These are phyloP conservation scores for Apus apus DNA, from an alignment of 2,113 vertebrate species.

Conservation along the genomic window DNA sequence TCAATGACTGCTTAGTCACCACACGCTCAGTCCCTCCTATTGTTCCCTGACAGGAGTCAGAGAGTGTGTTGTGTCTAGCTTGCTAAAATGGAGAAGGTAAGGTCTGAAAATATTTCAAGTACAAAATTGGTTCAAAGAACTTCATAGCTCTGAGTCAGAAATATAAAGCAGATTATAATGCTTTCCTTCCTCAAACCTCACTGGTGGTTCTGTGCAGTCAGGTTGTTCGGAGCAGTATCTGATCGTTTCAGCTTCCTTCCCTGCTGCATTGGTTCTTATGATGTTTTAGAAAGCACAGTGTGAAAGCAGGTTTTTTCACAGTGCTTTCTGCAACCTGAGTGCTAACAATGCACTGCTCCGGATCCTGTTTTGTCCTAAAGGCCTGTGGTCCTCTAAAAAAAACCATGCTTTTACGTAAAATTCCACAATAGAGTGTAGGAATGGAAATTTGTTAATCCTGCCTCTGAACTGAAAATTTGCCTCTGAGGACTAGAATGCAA, in stretches of 20 bases:
- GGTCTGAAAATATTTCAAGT: constrained; percentile 16
- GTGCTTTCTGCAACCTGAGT: not conserved
- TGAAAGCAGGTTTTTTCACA: not conserved
- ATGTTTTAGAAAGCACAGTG: not conserved
- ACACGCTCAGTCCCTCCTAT: constrained; percentile 36
- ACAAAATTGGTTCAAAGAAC: not conserved
- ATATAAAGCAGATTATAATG: not conserved
- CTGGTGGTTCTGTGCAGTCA: not conserved
- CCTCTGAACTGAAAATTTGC: constrained; percentile 1
- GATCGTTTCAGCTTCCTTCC: not conserved
- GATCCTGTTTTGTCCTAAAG: not conserved
- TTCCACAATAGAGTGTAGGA: not conserved
- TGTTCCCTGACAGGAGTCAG: constrained; percentile 42
- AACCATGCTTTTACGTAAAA: not conserved
- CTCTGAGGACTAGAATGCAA: constrained; percentile 36
- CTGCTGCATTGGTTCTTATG: not conserved
- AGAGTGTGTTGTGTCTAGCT: constrained; percentile 12
- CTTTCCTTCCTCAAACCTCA: not conserved
- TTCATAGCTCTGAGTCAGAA: not conserved
- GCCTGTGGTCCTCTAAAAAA: not conserved
- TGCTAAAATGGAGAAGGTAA: constrained; percentile 38
- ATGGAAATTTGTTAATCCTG: constrained; percentile 39
- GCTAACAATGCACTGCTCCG: not conserved
- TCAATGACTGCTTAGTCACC: constrained; percentile 68
- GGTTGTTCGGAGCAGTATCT: not conserved